Base-by-base conservation (phyloP, 1,140 invertebrate genomes). In the Hestina assimilis region DNA sequence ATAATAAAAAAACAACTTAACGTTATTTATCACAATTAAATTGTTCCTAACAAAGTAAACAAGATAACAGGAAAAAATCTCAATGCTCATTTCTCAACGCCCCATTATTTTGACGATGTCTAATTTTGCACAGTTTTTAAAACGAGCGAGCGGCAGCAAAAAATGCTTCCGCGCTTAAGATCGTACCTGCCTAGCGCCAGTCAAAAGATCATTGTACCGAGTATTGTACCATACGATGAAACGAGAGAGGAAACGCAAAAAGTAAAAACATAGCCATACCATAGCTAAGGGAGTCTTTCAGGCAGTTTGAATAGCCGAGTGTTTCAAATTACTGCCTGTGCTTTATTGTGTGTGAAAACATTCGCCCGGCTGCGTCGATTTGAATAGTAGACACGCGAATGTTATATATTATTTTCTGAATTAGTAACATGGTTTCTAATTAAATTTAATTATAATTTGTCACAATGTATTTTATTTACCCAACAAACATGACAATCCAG, bases 181-280 rank as follows among this genome's bases (percentile, higher is more conserved):
- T 63, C 31, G 64, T 64, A 61, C 61, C 63, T 72, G 48, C 43
- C 60, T 59, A 42, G 63, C 63, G 60, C 62, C 66, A 75, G 72
- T 79, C 72, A 83, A 81, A 81, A 80, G 75, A 79, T 73, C 72
- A 76, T 83, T 83, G 78, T 83, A 48, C 59, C 61, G 42, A 67
- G 56, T 62, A 62, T 65, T 69, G 71, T 73, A 47, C 62, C 47
- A 52, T 45, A 52, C 40, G 50, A 23, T 55, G 47, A 42, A 66
- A 68, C 67, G 59, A 62, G 33, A 72, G 63, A 59, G 59, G 56
- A 64, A 68, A 61, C 46, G 66, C 50, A 59, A 67, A 63, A 60
- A 57, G 47, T 47, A 53, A 46, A 62, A 60, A 66, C 57, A 62
- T 59, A 50, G 43, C 33, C 14, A 47, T 46, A 53, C 52, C 57